phyloP scores from a whole-genome alignment of 1,140 invertebrate genomes.

The Laodelphax striatellus region DNA sequence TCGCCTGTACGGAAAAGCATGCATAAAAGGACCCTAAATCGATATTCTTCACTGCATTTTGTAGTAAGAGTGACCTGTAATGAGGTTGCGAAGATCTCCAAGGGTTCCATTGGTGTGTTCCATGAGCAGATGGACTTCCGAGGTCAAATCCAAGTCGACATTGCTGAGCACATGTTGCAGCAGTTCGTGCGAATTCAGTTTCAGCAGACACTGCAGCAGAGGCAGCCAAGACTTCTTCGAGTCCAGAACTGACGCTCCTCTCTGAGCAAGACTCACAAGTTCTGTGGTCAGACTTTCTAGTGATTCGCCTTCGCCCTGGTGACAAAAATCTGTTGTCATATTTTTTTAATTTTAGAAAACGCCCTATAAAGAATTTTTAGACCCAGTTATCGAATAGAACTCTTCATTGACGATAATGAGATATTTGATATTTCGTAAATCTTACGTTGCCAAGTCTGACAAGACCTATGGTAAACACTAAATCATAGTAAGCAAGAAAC shows the following conservation, averaged over 20 bases:
- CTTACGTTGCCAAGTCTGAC: too few species aligned
- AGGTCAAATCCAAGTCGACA: slow-evolving; percentile 24
- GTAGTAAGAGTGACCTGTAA: slow-evolving; percentile 26
- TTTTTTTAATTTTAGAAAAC: not conserved
- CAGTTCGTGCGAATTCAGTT: slow-evolving; percentile 22
- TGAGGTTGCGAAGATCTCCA: slow-evolving; percentile 23
- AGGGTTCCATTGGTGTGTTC: slow-evolving; percentile 24
- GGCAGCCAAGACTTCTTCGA: slow-evolving; percentile 25
- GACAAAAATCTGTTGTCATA: not conserved
- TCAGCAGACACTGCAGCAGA: slow-evolving; percentile 23
- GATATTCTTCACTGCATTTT: too few species aligned
- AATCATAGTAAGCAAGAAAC: too few species aligned
- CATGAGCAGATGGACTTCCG: slow-evolving; percentile 25
- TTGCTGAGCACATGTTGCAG: slow-evolving; percentile 23
- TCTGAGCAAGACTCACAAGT: slow-evolving; percentile 22
- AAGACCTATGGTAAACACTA: too few species aligned
- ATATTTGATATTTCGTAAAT: too few species aligned
- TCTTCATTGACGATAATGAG: too few species aligned
- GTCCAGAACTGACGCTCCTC: slow-evolving; percentile 23
- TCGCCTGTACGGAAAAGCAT: too few species aligned
- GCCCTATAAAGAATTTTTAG: too few species aligned
- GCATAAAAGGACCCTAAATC: too few species aligned
- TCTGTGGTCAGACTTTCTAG: slow-evolving; percentile 22
- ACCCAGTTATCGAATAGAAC: too few species aligned
- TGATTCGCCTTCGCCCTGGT: slow-evolving; percentile 17